phyloP scores from a whole-genome alignment of 1,140 invertebrate genomes.

The Sycophila sp. region DNA sequence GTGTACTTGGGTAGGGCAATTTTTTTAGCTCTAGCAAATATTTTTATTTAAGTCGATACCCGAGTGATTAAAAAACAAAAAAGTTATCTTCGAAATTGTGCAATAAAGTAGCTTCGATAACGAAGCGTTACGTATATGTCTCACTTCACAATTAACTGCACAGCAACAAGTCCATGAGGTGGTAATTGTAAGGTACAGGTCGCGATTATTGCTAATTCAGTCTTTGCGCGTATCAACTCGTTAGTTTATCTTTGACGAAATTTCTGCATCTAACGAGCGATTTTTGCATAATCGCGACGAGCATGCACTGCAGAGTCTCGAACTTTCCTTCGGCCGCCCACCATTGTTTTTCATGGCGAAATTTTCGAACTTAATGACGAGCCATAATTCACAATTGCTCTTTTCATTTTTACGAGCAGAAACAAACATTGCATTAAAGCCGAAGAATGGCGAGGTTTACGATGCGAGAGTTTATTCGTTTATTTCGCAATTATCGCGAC shows the following conservation, averaged over 20 bases:
- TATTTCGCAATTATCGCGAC: conserved; percentile 14
- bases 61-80: no score
- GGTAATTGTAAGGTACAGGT: no score
- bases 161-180: no score
- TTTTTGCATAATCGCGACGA: background rate
- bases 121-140: no score
- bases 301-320: background rate
- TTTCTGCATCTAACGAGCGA: background rate
- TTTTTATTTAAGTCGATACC: no score
- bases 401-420: conserved; percentile 19
- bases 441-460: conserved; percentile 24
- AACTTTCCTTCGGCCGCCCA: background rate
- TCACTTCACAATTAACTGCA: no score
- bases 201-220: background rate
- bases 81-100: no score
- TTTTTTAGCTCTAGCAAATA: no score
- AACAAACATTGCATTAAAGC: conserved; percentile 25
- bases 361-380: conserved; percentile 14
- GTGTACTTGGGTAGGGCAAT: no score
- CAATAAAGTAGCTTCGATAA: no score
- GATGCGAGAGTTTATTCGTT: conserved; percentile 29
- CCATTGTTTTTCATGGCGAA: conserved; percentile 20
- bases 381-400: conserved; percentile 27
- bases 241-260: background rate
- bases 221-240: background rate